These are phyloP conservation scores for Brenthis hecate DNA, from an alignment of 2,888 invertebrate species.

Conservation along the genomic window DNA sequence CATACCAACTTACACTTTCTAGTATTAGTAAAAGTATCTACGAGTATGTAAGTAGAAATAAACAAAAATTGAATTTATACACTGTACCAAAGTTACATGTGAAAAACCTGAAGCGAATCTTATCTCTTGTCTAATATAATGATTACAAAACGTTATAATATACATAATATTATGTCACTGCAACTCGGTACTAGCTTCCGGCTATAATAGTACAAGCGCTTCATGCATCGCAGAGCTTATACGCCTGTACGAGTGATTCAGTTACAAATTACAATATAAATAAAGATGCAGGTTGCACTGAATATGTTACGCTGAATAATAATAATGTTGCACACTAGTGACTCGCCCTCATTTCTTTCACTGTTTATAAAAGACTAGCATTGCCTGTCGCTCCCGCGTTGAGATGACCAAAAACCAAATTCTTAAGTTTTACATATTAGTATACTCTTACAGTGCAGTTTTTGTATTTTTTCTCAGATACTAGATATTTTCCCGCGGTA, in stretches of 20 bases:
- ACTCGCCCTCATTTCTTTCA: neutral
- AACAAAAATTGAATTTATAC: neutral
- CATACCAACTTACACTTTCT: neutral
- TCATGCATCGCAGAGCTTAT: slow-evolving; percentile 26
- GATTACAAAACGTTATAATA: neutral
- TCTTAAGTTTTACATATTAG: no score
- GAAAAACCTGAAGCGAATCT: neutral
- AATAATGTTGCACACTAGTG: neutral
- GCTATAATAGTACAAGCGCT: slow-evolving; percentile 21
- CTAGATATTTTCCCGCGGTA: no score
- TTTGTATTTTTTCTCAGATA: no score
- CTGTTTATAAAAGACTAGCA: no score
- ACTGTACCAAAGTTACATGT: no score
- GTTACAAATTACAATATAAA: slow-evolving; percentile 10
- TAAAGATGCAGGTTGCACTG: neutral
- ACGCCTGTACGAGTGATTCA: slow-evolving; percentile 9
- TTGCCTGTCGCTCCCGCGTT: no score
- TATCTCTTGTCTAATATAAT: neutral
- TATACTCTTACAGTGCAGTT: no score
- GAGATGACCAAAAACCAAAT: no score
- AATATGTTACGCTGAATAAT: neutral
- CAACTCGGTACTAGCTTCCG: slow-evolving; percentile 22
- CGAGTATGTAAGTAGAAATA: neutral
- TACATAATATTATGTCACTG: slow-evolving; percentile 20
- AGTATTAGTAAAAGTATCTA: neutral